A percentile compares a stretch with the other conserved stretches of the same genome.
Evolutionary conservation across 30 jellyfish, hydroid and myxozoan species (phyloP).

Genomic region (Aurelia aurita complex sp. Pacific): DNA sequence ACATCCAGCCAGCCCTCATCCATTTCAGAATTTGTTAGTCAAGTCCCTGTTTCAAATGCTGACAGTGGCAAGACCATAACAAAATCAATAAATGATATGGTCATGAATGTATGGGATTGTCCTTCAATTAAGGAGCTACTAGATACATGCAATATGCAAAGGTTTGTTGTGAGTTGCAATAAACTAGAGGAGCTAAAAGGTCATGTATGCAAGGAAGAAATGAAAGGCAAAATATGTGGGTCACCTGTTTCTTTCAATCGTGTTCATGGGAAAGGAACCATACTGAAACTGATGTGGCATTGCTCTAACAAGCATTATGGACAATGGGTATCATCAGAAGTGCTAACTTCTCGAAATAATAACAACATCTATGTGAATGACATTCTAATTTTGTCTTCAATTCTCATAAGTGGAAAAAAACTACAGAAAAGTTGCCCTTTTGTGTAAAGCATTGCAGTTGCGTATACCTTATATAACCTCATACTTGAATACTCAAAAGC

Average conservation of each 20-base stretch:
- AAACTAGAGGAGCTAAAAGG: constrained; percentile 15
- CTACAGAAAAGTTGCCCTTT: too few relatives aligned
- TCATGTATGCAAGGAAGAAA: too few relatives aligned
- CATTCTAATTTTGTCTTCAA: constrained; percentile 1
- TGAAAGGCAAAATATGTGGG: too few relatives aligned
- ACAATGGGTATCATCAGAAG: constrained; percentile 40
- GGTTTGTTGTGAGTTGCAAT: background rate
- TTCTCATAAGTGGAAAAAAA: background rate
- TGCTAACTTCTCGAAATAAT: background rate
- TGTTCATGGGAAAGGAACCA: too few relatives aligned
- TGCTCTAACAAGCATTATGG: constrained; percentile 6
- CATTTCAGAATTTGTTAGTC: too few relatives aligned
- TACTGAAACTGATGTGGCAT: too few relatives aligned
- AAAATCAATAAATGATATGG: too few relatives aligned
- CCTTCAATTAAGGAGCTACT: background rate
- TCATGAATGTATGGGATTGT: too few relatives aligned
- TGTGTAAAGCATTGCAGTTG: background rate
- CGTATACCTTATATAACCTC: background rate
- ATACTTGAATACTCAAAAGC: constrained; percentile 10
- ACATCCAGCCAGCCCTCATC: too few relatives aligned
- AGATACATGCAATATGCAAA: background rate
- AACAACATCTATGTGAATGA: constrained; percentile 21
- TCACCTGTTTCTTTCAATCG: too few relatives aligned
- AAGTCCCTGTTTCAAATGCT: too few relatives aligned
- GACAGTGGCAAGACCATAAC: too few relatives aligned